Conservation (phyloP, 2,888 invertebrate genomes). For the Thyatira batis region DNA sequence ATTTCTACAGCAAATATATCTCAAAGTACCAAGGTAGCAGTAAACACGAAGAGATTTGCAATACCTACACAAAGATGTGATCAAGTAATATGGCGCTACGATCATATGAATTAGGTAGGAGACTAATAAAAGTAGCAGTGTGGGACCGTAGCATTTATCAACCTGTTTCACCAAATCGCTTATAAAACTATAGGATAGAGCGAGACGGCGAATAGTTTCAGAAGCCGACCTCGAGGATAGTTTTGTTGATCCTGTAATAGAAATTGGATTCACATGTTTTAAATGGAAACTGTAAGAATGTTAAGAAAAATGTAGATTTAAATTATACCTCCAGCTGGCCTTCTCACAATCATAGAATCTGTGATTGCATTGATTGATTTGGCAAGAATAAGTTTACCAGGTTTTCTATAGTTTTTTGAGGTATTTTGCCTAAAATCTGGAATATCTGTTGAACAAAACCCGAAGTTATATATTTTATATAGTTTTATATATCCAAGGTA, state of each 20-base stretch:
- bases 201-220: conserved; percentile 49
- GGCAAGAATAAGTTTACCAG: neutral
- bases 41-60: neutral
- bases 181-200: conserved; percentile 56
- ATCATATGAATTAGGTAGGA: conserved; percentile 74
- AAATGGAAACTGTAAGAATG: too few species aligned
- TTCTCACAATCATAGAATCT: neutral
- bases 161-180: conserved; percentile 62
- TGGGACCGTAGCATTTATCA: conserved; percentile 59
- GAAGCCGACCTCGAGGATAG: conserved; percentile 2
- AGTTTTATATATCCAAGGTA: too few species aligned
- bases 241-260: neutral
- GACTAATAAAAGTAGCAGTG: conserved; percentile 57
- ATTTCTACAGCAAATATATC: too few species aligned
- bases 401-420: neutral
- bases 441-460: neutral
- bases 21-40: neutral
- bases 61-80: conserved; percentile 50
- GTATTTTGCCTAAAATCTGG: neutral
- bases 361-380: neutral
- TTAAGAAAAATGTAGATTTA: too few species aligned
- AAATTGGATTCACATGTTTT: neutral
- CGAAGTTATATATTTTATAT: too few species aligned
- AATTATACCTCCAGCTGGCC: neutral
- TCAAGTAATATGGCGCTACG: conserved; percentile 73